A percentile compares a stretch with the other conserved stretches of the same genome.
phyloP scores from a whole-genome alignment of 2,113 vertebrate species.

The Vombatus ursinus region DNA sequence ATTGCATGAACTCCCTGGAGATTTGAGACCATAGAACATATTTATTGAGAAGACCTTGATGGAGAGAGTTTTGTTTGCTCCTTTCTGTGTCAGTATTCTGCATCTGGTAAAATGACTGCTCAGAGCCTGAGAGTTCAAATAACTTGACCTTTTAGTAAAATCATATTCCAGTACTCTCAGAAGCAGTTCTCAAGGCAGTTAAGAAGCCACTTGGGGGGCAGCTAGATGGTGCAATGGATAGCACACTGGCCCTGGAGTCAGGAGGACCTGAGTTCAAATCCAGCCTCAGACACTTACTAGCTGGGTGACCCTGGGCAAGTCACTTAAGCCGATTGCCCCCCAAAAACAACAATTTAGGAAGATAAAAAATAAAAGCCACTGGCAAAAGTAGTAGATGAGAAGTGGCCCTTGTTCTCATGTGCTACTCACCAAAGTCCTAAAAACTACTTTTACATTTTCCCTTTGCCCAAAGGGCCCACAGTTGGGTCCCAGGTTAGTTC shows the following conservation, averaged over 20 bases:
- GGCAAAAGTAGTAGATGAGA: not conserved
- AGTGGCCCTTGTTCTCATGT: not conserved
- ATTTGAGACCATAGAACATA: not conserved
- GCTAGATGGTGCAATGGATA: too few relatives aligned
- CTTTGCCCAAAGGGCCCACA: not conserved
- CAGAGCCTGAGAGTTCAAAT: not conserved
- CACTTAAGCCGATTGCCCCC: too few relatives aligned
- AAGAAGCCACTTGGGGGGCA: too few relatives aligned
- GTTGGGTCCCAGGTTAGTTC: not conserved
- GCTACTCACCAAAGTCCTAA: not conserved
- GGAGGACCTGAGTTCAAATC: too few relatives aligned
- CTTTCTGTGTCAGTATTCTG: not conserved
- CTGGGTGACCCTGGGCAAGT: too few relatives aligned
- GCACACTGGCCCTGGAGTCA: too few relatives aligned
- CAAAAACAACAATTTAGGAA: not conserved
- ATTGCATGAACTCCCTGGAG: constrained; percentile 24
- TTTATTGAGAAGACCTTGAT: constrained; percentile 2
- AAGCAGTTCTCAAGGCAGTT: not conserved
- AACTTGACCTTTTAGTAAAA: not conserved
- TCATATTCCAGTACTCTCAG: not conserved
- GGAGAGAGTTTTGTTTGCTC: not conserved
- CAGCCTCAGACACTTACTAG: too few relatives aligned
- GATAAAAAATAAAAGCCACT: not conserved
- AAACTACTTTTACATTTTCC: not conserved
- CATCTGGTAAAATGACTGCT: not conserved